A percentile compares a stretch with the other conserved stretches of the same genome.
Conservation (phyloP, 35 echinoderm and acorn worm species). For the Eucidaris tribuloides region DNA sequence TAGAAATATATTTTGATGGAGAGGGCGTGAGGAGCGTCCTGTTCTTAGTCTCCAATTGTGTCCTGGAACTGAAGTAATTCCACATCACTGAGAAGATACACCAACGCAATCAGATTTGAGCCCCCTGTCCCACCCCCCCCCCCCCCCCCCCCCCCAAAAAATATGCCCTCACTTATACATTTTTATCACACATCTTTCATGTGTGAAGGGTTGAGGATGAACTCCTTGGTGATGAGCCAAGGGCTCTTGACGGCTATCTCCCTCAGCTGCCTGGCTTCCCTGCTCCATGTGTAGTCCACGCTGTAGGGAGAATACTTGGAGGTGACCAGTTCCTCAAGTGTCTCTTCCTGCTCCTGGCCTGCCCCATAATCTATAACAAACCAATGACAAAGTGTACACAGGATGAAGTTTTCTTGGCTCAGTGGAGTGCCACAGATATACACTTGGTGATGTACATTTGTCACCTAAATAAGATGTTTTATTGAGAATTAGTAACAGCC, state of each 20-base stretch:
- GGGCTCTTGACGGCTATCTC: conserved; percentile 94
- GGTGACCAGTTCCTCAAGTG: conserved; percentile 73
- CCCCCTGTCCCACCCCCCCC: no score
- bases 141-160: no score
- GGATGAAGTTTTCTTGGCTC: no score
- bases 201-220: conserved; percentile 76
- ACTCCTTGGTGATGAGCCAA: conserved; percentile 83
- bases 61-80: no score
- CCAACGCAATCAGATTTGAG: no score
- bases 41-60: no score
- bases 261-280: conserved; percentile 75
- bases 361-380: conserved; percentile 75
- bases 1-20: no score
- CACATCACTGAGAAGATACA: no score
- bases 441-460: no score
- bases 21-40: no score
- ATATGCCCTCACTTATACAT: no score
- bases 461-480: neutral
- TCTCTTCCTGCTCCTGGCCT: conserved; percentile 73
- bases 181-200: conserved; percentile 85
- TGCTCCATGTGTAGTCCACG: conserved; percentile 94
- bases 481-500: neutral
- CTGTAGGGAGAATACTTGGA: conserved; percentile 93
- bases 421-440: no score
- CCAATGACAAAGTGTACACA: neutral